Percentiles rank a stretch among this genome's conserved stretches.
Evolutionary conservation across 2,888 invertebrate genomes (phyloP).

Genomic region (Stegana nigrithorax): DNA sequence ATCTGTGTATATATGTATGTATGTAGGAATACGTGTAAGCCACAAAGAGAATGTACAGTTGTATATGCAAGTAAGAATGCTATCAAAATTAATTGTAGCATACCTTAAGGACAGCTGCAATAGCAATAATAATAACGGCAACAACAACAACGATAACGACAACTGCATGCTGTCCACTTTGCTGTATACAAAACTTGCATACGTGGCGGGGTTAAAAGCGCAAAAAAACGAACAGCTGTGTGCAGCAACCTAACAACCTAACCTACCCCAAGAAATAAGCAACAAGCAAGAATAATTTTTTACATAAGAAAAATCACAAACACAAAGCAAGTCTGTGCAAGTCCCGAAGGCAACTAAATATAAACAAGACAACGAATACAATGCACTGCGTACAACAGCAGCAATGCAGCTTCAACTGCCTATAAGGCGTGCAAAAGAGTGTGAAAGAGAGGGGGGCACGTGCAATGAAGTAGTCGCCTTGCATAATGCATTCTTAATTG

Average conservation of each 20-base stretch:
- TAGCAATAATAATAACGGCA: conserved; percentile 20
- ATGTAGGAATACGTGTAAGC: not conserved
- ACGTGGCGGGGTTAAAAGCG: not conserved
- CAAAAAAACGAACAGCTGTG: conserved; percentile 31
- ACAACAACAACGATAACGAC: conserved; percentile 3
- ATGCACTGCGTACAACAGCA: conserved; percentile 30
- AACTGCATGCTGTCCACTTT: conserved; percentile 21
- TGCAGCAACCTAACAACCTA: conserved; percentile 14
- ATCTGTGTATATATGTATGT: not conserved
- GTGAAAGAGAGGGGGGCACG: conserved; percentile 31
- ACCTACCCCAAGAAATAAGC: conserved; percentile 15
- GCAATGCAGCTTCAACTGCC: conserved; percentile 27
- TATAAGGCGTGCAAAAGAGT: not conserved
- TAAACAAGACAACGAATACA: conserved; percentile 5
- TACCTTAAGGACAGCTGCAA: conserved; percentile 1
- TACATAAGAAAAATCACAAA: not conserved
- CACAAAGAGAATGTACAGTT: no score
- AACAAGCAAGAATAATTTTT: not conserved
- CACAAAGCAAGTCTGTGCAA: not conserved
- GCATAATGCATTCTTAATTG: conserved; percentile 60
- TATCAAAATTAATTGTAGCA: conserved; percentile 14
- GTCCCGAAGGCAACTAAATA: not conserved
- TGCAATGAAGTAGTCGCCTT: conserved; percentile 45
- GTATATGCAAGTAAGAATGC: no score
- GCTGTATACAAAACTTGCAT: not conserved